A percentile compares a stretch with the other conserved stretches of the same genome.
These are phyloP conservation scores for Zosterops lateralis DNA, from an alignment of 2,113 vertebrate genomes.

Conservation along the genomic window DNA sequence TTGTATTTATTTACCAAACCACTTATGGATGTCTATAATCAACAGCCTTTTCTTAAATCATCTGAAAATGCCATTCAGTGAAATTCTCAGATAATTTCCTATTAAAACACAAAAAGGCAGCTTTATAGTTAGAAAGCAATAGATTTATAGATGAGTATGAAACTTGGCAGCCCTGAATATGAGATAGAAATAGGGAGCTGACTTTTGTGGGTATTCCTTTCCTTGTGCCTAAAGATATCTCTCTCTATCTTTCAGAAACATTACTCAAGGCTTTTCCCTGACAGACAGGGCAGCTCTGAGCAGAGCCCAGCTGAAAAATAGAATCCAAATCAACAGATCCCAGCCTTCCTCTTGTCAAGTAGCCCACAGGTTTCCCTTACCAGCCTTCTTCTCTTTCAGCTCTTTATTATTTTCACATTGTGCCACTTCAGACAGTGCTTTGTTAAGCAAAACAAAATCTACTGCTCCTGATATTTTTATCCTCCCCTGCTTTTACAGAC, in stretches of 20 bases:
- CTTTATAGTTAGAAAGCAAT: background rate
- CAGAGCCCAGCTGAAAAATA: background rate
- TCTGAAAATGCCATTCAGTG: background rate
- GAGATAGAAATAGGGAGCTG: background rate
- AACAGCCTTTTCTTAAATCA: background rate
- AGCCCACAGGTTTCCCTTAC: background rate
- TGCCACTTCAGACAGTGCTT: background rate
- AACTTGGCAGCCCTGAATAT: background rate
- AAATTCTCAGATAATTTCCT: background rate
- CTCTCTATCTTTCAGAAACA: slow-evolving; percentile 38
- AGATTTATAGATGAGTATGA: background rate
- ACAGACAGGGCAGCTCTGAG: background rate
- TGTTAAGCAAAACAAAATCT: background rate
- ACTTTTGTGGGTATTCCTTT: background rate
- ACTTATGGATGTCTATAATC: background rate
- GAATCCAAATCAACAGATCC: background rate
- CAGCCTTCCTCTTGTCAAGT: slow-evolving; percentile 35
- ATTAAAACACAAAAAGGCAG: slow-evolving; percentile 12
- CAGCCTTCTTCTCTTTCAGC: background rate
- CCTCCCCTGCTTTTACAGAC: background rate
- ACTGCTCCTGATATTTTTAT: background rate
- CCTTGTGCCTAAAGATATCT: background rate
- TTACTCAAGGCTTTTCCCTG: background rate
- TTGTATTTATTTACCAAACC: slow-evolving; percentile 35
- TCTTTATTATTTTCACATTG: background rate